Conservation (phyloP, 2,888 invertebrate genomes). For the Tenthredo distinguenda region DNA sequence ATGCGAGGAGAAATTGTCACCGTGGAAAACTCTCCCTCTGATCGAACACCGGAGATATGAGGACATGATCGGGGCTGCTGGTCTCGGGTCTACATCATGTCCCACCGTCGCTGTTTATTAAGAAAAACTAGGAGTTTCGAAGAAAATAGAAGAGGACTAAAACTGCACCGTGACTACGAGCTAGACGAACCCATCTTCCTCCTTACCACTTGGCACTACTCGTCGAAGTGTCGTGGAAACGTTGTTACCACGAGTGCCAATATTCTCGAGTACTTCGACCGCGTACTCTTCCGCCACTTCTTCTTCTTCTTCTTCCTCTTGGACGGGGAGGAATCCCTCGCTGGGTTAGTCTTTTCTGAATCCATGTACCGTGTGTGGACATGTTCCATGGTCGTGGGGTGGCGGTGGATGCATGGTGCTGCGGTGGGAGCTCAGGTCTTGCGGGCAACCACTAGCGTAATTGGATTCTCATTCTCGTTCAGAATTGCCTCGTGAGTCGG, state of each 20-base stretch:
- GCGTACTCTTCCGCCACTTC: slow-evolving; percentile 30
- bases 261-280: slow-evolving; percentile 47
- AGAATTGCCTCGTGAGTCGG: neutral
- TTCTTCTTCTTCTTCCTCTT: slow-evolving; percentile 22
- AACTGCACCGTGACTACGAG: neutral
- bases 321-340: neutral
- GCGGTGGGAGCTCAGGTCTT: neutral
- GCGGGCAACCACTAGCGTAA: slow-evolving; percentile 30
- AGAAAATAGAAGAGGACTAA: neutral
- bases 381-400: neutral
- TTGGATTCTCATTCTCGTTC: slow-evolving; percentile 33
- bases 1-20: neutral
- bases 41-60: neutral
- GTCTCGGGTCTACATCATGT: neutral
- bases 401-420: neutral
- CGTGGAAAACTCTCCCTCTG: neutral
- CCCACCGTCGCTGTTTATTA: neutral
- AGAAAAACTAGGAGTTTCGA: neutral
- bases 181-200: neutral
- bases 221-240: slow-evolving; percentile 33
- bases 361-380: neutral
- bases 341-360: slow-evolving; percentile 26
- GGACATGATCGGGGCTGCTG: neutral
- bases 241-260: slow-evolving; percentile 47
- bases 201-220: slow-evolving; percentile 1